These are phyloP conservation scores for Tribolium castaneum DNA, from an alignment of 1,140 invertebrate genomes.

Conservation along the genomic window DNA sequence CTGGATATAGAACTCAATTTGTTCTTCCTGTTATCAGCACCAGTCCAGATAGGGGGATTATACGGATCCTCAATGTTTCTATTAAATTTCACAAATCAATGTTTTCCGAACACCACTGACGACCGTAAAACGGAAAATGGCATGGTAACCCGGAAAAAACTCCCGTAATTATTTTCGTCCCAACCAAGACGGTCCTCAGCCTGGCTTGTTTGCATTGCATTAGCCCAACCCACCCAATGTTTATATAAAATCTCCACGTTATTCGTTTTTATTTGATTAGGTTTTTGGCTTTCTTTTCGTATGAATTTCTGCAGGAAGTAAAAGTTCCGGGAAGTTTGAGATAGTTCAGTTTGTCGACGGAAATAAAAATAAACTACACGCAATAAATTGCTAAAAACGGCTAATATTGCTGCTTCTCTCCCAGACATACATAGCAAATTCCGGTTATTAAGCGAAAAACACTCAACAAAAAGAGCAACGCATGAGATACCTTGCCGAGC, in stretches of 20 bases:
- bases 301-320: slow-evolving; percentile 14
- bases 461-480: not conserved
- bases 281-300: slow-evolving; percentile 15
- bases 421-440: slow-evolving; percentile 9
- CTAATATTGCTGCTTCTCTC: slow-evolving; percentile 4
- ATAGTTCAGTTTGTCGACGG: slow-evolving; percentile 30
- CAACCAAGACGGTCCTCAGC: not conserved
- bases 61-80: slow-evolving; percentile 30
- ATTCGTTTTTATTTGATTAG: slow-evolving; percentile 31
- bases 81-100: slow-evolving; percentile 33
- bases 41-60: slow-evolving; percentile 18
- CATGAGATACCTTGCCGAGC: not conserved
- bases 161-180: not conserved
- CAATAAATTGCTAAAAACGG: slow-evolving; percentile 31
- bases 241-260: slow-evolving; percentile 20
- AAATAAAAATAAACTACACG: slow-evolving; percentile 36
- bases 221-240: not conserved
- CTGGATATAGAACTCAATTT: slow-evolving; percentile 36
- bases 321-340: slow-evolving; percentile 32
- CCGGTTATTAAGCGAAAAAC: slow-evolving; percentile 1
- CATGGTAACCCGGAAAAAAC: not conserved
- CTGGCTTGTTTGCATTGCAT: not conserved
- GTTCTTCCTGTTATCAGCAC: slow-evolving; percentile 38
- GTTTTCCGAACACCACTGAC: not conserved
- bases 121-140: too few relatives aligned